Percentiles rank a stretch among this genome's conserved stretches.
Conservation (phyloP, 2,888 invertebrate genomes). For the Yponomeuta malinellus region DNA sequence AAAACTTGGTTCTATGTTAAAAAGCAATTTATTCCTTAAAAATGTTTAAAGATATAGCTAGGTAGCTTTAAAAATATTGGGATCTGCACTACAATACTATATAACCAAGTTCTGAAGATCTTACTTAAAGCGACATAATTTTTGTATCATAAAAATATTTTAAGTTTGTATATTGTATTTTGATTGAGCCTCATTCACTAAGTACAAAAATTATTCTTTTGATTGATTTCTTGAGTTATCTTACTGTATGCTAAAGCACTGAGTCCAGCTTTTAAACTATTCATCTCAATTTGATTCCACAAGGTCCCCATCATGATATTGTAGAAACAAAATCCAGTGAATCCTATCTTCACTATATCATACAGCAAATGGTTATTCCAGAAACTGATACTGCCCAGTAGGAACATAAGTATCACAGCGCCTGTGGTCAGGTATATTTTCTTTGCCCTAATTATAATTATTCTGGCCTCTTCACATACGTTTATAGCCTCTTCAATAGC, state of each 20-base stretch:
- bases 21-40: neutral
- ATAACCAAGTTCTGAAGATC: neutral
- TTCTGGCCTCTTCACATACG: conserved; percentile 76
- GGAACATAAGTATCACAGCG: conserved; percentile 64
- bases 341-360: conserved; percentile 76
- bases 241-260: conserved; percentile 78
- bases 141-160: neutral
- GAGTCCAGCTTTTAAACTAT: conserved; percentile 85
- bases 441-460: conserved; percentile 64
- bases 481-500: conserved; percentile 75
- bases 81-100: neutral
- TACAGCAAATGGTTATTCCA: conserved; percentile 66
- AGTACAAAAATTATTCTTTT: neutral
- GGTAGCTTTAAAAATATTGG: neutral
- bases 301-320: conserved; percentile 85
- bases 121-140: conserved; percentile 2
- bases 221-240: no score
- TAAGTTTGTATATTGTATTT: neutral
- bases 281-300: conserved; percentile 88
- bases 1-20: neutral
- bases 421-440: conserved; percentile 71
- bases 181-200: neutral
- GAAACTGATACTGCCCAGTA: conserved; percentile 68
- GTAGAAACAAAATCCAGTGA: conserved; percentile 81
- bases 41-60: neutral